Evolutionary conservation across 2,888 invertebrate species (phyloP), one percentile per base, ranked within the genome.

Genomic region (Acleris literana): DNA sequence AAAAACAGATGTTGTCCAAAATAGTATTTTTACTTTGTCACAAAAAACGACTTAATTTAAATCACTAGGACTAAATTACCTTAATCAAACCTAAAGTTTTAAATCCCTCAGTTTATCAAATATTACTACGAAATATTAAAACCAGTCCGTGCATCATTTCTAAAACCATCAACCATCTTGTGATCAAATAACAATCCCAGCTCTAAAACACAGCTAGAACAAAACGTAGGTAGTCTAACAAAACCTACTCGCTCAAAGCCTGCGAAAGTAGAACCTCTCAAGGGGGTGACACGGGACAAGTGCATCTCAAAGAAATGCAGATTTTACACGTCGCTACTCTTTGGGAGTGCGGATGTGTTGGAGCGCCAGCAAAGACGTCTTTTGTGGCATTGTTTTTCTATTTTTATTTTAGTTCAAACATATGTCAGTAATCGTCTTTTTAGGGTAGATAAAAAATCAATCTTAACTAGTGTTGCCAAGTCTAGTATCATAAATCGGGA

Each of bases 241-340:
- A 87, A 87, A 88, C 89, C 84, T 82, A 82, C 80, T 79, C 79
- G 82, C 87, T 90, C 91, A 90, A 90, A 91, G 91, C 89, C 84
- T 81, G 87, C 86, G 86, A 89, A 89, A 89, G 87, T 88, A 85
- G 90, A 89, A 86, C 89, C 89, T 91, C 86, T 90, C 89, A 87
- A 85, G 77, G 89, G 89, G 87, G 76, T 68, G 71, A 70, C 70
- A 70, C 73, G 71, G 74, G 79, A 80, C 92, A 92, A 92, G 92
- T 92, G 92, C 92, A 92, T 91, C 92, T 92, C 92, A 92, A 92
- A 92, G 92, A 92, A 92, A 92, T 92, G 92, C 92, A 92, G 92
- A 92, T 92, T 92, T 92, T 92, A 92, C 92, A 92, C 92, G 92
- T 91, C 90, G 92, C 91, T 91, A 87, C 91, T 88, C 90, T 88